Conservation (phyloP, 2,888 invertebrate genomes). For the Euproctis similis region DNA sequence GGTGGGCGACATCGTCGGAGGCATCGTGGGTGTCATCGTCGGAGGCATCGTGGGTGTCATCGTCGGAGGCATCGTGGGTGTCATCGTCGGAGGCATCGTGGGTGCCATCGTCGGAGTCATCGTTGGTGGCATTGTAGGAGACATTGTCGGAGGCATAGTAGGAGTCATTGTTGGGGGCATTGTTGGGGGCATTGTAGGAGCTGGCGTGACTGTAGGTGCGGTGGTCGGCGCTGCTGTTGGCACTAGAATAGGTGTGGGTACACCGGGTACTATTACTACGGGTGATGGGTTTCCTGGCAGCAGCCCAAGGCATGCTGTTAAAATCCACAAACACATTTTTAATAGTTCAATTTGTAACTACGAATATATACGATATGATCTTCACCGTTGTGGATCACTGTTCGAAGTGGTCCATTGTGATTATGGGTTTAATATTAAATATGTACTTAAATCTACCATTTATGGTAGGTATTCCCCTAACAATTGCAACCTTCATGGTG, state of each 20-base stretch:
- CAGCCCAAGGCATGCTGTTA: constrained; percentile 66
- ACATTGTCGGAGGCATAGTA: constrained; percentile 8
- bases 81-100: constrained; percentile 11
- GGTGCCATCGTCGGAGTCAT: constrained; percentile 22
- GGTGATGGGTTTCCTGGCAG: constrained; percentile 46
- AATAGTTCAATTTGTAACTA: not conserved
- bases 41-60: constrained; percentile 18
- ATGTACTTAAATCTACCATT: constrained; percentile 52
- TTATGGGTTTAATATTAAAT: constrained; percentile 54
- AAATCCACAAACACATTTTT: constrained; percentile 69
- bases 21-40: constrained; percentile 16
- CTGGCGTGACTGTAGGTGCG: constrained; percentile 19
- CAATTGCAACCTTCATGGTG: constrained; percentile 69
- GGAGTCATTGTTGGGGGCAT: constrained; percentile 15
- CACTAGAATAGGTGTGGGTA: constrained; percentile 54
- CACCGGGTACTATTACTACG: constrained; percentile 48
- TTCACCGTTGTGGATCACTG: constrained; percentile 19
- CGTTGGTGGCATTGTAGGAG: constrained; percentile 15
- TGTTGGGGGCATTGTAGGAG: constrained; percentile 14
- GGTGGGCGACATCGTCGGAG: constrained; percentile 13
- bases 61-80: constrained; percentile 14
- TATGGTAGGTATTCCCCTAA: constrained; percentile 68
- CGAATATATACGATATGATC: constrained; percentile 3
- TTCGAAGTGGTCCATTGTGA: constrained; percentile 32
- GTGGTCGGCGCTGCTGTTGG: constrained; percentile 45